Evolutionary conservation across 2,888 invertebrate species (phyloP).

Genomic region (Drosophila setosimentum): DNA sequence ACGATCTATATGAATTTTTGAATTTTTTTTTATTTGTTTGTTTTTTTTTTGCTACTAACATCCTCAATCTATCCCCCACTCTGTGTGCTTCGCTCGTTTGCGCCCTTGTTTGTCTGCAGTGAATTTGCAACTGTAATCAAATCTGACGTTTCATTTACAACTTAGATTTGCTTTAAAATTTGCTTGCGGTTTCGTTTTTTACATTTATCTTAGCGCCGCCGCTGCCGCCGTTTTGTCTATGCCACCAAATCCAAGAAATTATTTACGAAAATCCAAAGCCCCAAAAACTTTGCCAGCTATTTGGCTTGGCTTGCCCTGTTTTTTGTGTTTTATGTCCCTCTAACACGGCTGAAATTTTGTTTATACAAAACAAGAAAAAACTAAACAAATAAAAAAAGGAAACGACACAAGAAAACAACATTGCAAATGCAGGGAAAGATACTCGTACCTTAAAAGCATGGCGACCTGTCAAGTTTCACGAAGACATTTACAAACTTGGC

Average conservation of each 20-base stretch:
- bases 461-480: constrained; percentile 52
- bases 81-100: constrained; percentile 1
- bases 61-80: constrained; percentile 17
- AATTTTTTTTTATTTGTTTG: constrained; percentile 12
- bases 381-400: not conserved
- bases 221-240: constrained; percentile 73
- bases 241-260: constrained; percentile 37
- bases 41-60: constrained; percentile 5
- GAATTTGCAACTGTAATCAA: constrained; percentile 64
- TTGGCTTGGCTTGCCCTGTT: constrained; percentile 15
- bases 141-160: constrained; percentile 68
- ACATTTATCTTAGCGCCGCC: constrained; percentile 7
- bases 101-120: constrained; percentile 28
- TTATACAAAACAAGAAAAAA: constrained; percentile 34
- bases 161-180: constrained; percentile 48
- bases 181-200: constrained; percentile 16
- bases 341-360: constrained; percentile 37
- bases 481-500: constrained; percentile 61
- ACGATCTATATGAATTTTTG: constrained; percentile 49
- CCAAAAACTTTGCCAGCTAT: constrained; percentile 54
- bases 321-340: constrained; percentile 20
- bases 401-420: constrained; percentile 9
- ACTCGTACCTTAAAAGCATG: constrained; percentile 25
- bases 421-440: constrained; percentile 28
- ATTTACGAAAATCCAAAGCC: constrained; percentile 24